Base-by-base conservation (phyloP, 2,113 vertebrate species). In the Amblyopsis rosae region DNA sequence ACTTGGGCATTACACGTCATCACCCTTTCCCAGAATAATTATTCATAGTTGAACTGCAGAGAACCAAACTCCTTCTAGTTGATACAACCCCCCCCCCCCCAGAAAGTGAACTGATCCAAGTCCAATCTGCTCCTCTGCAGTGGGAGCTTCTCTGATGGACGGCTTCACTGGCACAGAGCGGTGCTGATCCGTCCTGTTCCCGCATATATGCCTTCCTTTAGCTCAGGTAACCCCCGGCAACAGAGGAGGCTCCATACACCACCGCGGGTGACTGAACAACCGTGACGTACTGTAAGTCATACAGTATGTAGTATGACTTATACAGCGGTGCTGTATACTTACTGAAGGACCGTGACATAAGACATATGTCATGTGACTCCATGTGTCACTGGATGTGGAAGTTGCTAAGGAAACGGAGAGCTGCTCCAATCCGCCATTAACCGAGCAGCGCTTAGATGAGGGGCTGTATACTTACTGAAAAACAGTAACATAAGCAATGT, bases 331-430 rank as follows among this genome's bases (percentile, higher is more conserved):
- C 19, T 19, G 19, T 19, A 2, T 19, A 19, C 19, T 19, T 19
- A 19, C 19, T 19, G 19, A 19, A 19, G 19, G 2, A 19, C 19
- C 19, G 19, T 2, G 19, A 26, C 26, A 26, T 26, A 26, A 26
- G 26, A 26, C 26, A 26, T 19, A 19, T n/a, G n/a, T n/a, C n/a
- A n/a, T n/a, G n/a, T n/a, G n/a, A n/a, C n/a, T n/a, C n/a, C n/a
- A n/a, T n/a, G n/a, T n/a, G n/a, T n/a, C n/a, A 70, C 59, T 57
- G 19, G 51, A 9, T 51, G 59, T 67, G 63, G 73, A 76, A 79
- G 87, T 88, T 88, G 69, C 80, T 82, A 80, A 59, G 80, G 81
- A 81, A 88, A 88, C 81, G 7, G 35, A 41, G 35, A 8, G 35
- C 35, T 26, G 19, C 19, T 41, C 45, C 69, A 12, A n/a, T 67